A percentile compares a stretch with the other conserved stretches of the same genome.
phyloP scores from a whole-genome alignment of 2,888 invertebrate species.

The Dasysyrphus tricinctus region DNA sequence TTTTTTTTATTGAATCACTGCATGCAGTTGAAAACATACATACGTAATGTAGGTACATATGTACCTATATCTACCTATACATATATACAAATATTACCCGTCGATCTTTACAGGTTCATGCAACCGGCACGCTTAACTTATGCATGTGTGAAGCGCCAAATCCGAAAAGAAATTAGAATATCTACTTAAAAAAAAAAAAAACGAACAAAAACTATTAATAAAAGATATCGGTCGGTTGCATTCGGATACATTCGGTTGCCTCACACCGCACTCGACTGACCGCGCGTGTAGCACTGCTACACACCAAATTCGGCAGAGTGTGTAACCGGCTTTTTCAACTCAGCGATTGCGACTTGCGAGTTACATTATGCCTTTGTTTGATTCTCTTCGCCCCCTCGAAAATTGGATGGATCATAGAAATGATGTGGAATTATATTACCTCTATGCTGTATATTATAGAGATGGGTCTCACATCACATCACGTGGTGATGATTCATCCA shows the following conservation, averaged over 20 bases:
- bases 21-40: conserved; percentile 11
- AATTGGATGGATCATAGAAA: conserved; percentile 46
- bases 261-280: conserved; percentile 84
- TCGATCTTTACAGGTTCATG: conserved; percentile 71
- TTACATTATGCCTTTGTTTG: conserved; percentile 49
- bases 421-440: conserved; percentile 49
- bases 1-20: conserved; percentile 8
- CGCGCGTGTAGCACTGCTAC: conserved; percentile 81
- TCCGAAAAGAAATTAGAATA: conserved; percentile 72
- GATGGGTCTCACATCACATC: conserved; percentile 50
- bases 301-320: conserved; percentile 76
- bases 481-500: conserved; percentile 63
- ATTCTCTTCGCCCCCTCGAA: background rate
- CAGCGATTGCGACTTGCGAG: conserved; percentile 58
- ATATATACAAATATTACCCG: conserved; percentile 15
- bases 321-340: conserved; percentile 75
- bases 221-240: conserved; percentile 82
- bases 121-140: conserved; percentile 71
- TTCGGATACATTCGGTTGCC: conserved; percentile 84
- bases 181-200: conserved; percentile 43
- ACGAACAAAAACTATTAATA: conserved; percentile 67
- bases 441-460: background rate
- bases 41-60: too few species aligned
- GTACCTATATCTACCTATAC: background rate
- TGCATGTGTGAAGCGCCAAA: conserved; percentile 56